phyloP scores from a whole-genome alignment of 2,113 vertebrate genomes.

The Rhegmatorhina hoffmannsi region DNA sequence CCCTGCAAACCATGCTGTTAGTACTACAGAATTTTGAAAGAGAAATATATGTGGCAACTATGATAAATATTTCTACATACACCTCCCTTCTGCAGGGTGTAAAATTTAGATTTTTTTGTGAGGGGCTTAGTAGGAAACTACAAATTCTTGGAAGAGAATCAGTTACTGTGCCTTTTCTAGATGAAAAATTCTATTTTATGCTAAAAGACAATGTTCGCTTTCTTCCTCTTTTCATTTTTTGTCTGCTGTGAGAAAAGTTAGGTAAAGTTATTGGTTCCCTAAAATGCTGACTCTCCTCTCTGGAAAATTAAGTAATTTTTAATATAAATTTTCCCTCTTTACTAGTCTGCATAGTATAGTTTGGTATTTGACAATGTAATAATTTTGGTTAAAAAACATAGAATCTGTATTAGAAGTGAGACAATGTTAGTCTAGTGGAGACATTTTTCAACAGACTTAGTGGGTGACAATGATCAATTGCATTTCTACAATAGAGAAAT shows the following conservation, averaged over 20 bases:
- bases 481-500: neutral
- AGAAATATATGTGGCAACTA: neutral
- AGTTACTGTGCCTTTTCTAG: neutral
- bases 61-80: neutral
- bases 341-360: neutral
- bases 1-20: neutral
- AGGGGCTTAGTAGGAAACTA: neutral
- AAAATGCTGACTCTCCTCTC: neutral
- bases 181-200: neutral
- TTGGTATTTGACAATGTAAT: neutral
- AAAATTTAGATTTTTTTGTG: neutral
- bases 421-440: neutral
- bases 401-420: neutral
- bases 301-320: neutral
- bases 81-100: neutral
- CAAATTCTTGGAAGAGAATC: neutral
- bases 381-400: neutral
- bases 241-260: neutral
- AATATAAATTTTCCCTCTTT: neutral
- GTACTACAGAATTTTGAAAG: neutral
- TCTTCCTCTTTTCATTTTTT: neutral
- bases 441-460: neutral
- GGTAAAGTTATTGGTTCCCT: neutral
- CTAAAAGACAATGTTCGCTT: neutral
- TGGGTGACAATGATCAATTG: neutral